Evolutionary conservation across 2,113 vertebrate species (phyloP).

Genomic region (Mionectes macconnelli): DNA sequence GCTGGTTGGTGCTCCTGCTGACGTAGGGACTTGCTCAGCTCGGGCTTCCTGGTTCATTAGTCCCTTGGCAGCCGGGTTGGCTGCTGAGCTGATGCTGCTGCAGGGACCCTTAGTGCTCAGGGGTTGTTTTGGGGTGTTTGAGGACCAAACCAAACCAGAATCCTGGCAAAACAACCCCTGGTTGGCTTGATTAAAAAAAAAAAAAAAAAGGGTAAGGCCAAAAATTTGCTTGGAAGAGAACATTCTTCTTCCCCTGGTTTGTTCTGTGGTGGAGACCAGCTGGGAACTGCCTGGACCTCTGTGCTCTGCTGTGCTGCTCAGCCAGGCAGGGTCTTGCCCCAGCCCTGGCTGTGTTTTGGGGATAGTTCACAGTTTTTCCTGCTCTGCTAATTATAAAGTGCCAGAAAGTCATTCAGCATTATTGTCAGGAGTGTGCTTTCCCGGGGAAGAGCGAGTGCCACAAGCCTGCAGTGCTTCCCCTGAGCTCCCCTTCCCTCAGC

Average conservation of each 20-base stretch:
- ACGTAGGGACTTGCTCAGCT: background rate
- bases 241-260: background rate
- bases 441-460: background rate
- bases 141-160: background rate
- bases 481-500: background rate
- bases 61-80: background rate
- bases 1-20: background rate
- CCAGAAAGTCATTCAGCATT: background rate
- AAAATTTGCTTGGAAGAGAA: background rate
- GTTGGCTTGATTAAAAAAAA: background rate
- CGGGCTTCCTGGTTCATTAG: constrained; percentile 1
- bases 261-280: background rate
- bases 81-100: background rate
- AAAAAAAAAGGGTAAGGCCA: background rate
- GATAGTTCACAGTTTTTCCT: background rate
- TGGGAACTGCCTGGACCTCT: background rate
- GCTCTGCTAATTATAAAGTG: background rate
- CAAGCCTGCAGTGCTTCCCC: background rate
- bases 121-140: background rate
- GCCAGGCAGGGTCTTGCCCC: background rate
- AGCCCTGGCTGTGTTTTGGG: background rate
- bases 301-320: background rate
- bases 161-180: background rate
- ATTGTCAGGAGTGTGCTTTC: background rate
- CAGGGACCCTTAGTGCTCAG: background rate